Base-by-base conservation (phyloP, 2,888 invertebrate genomes). In the Dynastes grantii region DNA sequence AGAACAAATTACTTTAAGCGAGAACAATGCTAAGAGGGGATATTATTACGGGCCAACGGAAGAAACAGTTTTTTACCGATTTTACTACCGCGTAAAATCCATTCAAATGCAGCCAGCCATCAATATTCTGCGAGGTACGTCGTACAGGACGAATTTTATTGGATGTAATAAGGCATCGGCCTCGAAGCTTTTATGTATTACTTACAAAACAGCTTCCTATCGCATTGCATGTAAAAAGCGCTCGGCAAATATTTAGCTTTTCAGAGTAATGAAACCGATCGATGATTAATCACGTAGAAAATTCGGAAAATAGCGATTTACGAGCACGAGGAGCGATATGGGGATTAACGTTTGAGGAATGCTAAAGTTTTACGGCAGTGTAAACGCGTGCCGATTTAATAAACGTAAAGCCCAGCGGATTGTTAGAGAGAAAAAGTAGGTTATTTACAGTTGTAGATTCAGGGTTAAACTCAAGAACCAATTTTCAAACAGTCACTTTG, bases 71-170 rank as follows among this genome's bases (percentile, higher is more conserved):
- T 55, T 22, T 55, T 16, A 55, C 22, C 27, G 55, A 55, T 55
- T 55, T 55, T 55, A 55, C 55, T 55, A 55, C 55, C 22, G 22
- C 55, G 55, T 55, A 55, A 55, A 55, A 55, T 55, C 22, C 55
- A 55, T 55, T 55, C 55, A 55, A 22, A 22, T 16, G 22, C 16
- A 16, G 22, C 22, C 3, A 22, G 55, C 55, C 13, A 55, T 55
- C 5, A 55, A 55, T 55, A 9, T 55, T 16, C 6, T 22, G 55
- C 22, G 16, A 55, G 55, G 22, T n/a, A 22, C 16, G n/a, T 8
- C 55, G 55, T 22, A 8, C 8, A 22, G 6, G 55, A 55, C 22
- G 55, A 55, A 55, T 55, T 55, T 55, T 55, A 55, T 27, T 55
- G 22, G 27, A 55, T 55, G 55, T 55, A 55, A 55, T 55, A 55